These are phyloP conservation scores for Lithophane leautieri DNA, from an alignment of 2,888 invertebrate species.

Conservation along the genomic window DNA sequence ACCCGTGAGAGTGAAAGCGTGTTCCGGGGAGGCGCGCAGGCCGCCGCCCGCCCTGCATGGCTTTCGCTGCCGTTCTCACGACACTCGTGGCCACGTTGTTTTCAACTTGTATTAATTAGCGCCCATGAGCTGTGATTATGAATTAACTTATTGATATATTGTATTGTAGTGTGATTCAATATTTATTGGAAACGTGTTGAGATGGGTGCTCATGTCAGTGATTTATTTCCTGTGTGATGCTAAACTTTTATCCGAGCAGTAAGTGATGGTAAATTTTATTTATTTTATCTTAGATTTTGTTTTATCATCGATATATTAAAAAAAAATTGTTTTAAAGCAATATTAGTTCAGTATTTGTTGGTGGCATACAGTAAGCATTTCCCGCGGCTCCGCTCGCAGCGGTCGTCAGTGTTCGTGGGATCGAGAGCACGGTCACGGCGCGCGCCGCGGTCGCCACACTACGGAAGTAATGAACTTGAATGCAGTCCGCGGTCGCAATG, in stretches of 20 bases:
- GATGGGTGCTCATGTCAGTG: not conserved
- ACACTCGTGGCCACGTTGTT: slow-evolving; percentile 82
- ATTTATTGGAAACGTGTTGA: not conserved
- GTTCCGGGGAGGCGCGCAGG: slow-evolving; percentile 85
- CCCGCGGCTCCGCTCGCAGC: slow-evolving; percentile 34
- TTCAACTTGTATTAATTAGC: slow-evolving; percentile 81
- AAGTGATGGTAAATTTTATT: not conserved
- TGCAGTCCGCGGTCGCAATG: slow-evolving; percentile 85
- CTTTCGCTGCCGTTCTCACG: slow-evolving; percentile 89
- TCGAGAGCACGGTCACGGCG: slow-evolving; percentile 86
- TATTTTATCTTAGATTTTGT: not conserved
- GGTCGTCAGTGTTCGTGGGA: slow-evolving; percentile 70
- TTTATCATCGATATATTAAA: not conserved
- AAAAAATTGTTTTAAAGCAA: not conserved
- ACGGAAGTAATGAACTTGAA: slow-evolving; percentile 91
- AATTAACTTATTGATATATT: slow-evolving; percentile 24
- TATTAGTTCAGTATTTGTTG: not conserved
- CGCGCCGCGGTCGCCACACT: slow-evolving; percentile 83
- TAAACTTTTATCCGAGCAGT: not conserved
- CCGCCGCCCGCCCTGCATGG: slow-evolving; percentile 84
- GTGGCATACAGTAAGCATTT: slow-evolving; percentile 26
- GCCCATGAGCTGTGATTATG: slow-evolving; percentile 53
- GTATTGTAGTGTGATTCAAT: not conserved
- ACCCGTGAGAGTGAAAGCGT: slow-evolving; percentile 89
- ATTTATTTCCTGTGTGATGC: not conserved